A percentile compares a stretch with the other conserved stretches of the same genome.
phyloP scores from a whole-genome alignment of 2,888 invertebrate genomes.

The Mongoloraphidia duomilia region DNA sequence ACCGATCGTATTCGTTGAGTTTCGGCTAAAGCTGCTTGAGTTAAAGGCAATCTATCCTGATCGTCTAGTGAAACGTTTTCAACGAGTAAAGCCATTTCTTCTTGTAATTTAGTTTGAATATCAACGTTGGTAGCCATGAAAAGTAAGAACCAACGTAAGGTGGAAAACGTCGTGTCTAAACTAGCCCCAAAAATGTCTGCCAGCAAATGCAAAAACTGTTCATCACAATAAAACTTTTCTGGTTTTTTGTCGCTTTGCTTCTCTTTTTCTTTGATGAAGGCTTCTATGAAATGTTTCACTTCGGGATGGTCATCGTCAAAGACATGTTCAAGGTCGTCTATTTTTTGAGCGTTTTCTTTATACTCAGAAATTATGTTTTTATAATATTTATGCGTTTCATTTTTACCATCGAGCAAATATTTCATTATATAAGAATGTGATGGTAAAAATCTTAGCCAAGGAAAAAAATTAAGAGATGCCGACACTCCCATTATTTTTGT shows the following conservation, averaged over 20 bases:
- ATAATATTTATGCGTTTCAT: conserved; percentile 58
- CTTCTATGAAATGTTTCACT: conserved; percentile 37
- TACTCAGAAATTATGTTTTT: conserved; percentile 45
- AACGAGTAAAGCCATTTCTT: conserved; percentile 34
- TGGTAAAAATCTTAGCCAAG: conserved; percentile 48
- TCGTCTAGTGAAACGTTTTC: conserved; percentile 36
- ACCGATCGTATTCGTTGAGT: conserved; percentile 64
- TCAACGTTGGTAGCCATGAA: conserved; percentile 56
- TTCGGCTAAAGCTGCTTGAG: conserved; percentile 66
- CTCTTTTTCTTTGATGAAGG: conserved; percentile 45
- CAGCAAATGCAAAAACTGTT: conserved; percentile 58
- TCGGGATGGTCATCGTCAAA: conserved; percentile 1
- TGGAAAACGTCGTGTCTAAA: conserved; percentile 67
- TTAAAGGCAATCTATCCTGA: conserved; percentile 36
- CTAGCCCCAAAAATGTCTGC: conserved; percentile 80
- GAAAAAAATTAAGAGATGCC: conserved; percentile 71
- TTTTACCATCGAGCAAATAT: conserved; percentile 51
- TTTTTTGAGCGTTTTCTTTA: conserved; percentile 9
- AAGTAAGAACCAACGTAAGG: conserved; percentile 67
- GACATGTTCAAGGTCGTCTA: conserved; percentile 4
- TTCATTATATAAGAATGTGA: conserved; percentile 28
- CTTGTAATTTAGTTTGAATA: conserved; percentile 43
- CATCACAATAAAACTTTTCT: conserved; percentile 40
- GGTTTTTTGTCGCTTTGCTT: conserved; percentile 31
- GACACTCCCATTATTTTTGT: conserved; percentile 70